Evolutionary conservation across 1,140 invertebrate genomes (phyloP), one percentile per base, ranked within the genome.

Genomic region (Phocides pigmalion): DNA sequence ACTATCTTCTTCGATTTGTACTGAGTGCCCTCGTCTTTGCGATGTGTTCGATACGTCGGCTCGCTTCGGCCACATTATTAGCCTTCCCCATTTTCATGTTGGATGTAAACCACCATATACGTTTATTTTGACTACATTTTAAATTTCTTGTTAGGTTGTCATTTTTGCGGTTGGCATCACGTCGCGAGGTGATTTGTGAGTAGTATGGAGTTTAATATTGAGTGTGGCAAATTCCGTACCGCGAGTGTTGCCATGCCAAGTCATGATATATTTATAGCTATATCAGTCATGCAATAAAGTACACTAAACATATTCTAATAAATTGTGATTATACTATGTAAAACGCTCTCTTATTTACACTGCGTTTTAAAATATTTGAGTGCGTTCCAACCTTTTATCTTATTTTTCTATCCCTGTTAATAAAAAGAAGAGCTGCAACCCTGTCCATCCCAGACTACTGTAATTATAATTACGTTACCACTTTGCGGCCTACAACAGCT

Each of bases 291-390:
- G 69, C 68, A 71, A 73, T 71, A 64, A 74, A 74, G 63, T 66
- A 70, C 61, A 68, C 51, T 70, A 72, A 70, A 74, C 65, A 74
- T 70, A 72, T 70, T 70, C 69, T 72, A 78, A 78, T 78, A 78
- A 77, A 75, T 64, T 72, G 72, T 78, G 67, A 78, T 78, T 72
- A 78, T 75, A 75, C 68, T 70, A 72, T 44, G 41, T 39, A 64
- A 59, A 46, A 41, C 50, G 50, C 35, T 67, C 44, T 76, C 66
- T 63, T 59, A 58, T 67, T 72, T 61, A 54, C 47, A 59, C 19
- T 64, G 8, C 19, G 15, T n/a, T 59, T 59, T 25, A 51, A 51
- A 53, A n/a, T 12, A 35, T 53, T 53, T 15, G 32, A 53, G 32
- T 35, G 32, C 32, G n/a, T 35, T 9, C 11, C 32, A 35, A 35